These are phyloP conservation scores for Archocentrus centrarchus DNA, from an alignment of 2,113 vertebrate species.

Conservation along the genomic window DNA sequence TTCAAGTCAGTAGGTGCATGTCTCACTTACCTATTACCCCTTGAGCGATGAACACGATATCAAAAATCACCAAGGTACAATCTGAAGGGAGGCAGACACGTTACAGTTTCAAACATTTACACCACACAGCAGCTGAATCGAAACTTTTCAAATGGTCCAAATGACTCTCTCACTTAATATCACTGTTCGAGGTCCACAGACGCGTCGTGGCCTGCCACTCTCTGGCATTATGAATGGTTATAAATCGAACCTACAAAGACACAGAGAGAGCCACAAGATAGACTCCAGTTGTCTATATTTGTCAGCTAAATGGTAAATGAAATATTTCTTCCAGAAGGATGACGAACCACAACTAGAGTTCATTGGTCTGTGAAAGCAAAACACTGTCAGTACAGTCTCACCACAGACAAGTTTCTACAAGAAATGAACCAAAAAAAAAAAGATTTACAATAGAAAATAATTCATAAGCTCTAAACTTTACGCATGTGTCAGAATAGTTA, in stretches of 20 bases:
- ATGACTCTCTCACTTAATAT: neutral
- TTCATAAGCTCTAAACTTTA: neutral
- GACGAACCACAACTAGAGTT: neutral
- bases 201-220: neutral
- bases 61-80: neutral
- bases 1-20: neutral
- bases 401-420: neutral
- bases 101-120: neutral
- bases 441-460: fast-evolving
- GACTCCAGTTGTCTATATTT: fast-evolving
- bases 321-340: neutral
- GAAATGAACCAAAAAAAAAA: neutral
- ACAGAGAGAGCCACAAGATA: neutral
- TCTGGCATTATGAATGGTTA: neutral
- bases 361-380: too few species aligned
- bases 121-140: neutral
- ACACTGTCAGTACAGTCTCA: neutral
- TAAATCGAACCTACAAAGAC: neutral
- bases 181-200: neutral
- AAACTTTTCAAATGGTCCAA: too few species aligned
- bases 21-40: neutral
- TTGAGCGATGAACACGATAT: neutral
- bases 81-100: neutral
- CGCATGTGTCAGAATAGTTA: fast-evolving
- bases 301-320: neutral